These are phyloP conservation scores for Trichogramma pretiosum DNA, from an alignment of 1,140 invertebrate species.

Conservation along the genomic window DNA sequence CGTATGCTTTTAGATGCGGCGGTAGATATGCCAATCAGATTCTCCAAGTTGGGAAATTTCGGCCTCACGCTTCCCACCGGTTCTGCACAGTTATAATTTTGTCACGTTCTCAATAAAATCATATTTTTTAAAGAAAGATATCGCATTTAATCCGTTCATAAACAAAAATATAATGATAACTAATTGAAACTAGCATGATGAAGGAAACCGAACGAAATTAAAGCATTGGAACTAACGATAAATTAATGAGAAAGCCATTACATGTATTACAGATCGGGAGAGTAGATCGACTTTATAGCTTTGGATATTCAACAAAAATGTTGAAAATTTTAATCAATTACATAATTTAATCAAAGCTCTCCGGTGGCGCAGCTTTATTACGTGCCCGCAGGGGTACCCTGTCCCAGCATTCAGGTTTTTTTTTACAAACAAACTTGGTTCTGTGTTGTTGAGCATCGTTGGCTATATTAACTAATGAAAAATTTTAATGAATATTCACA, in stretches of 20 bases:
- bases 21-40: slow-evolving; percentile 55
- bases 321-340: neutral
- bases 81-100: slow-evolving; percentile 45
- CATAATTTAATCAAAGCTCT: too few relatives aligned
- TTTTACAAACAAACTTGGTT: slow-evolving; percentile 40
- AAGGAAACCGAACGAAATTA: too few relatives aligned
- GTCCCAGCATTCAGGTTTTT: slow-evolving; percentile 96
- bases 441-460: too few relatives aligned
- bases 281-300: too few relatives aligned
- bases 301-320: too few relatives aligned
- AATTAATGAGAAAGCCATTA: slow-evolving; percentile 16
- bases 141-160: too few relatives aligned
- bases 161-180: too few relatives aligned
- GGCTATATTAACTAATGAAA: too few relatives aligned
- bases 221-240: too few relatives aligned
- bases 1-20: slow-evolving; percentile 49
- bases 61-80: slow-evolving; percentile 56
- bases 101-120: slow-evolving; percentile 4
- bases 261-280: too few relatives aligned
- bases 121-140: neutral
- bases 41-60: slow-evolving; percentile 57
- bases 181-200: too few relatives aligned
- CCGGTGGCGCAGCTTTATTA: slow-evolving; percentile 32
- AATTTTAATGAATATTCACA: too few relatives aligned
- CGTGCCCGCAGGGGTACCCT: slow-evolving; percentile 82